These are phyloP conservation scores for Lucifuga dentata DNA, from an alignment of 2,113 vertebrate genomes.

Conservation along the genomic window DNA sequence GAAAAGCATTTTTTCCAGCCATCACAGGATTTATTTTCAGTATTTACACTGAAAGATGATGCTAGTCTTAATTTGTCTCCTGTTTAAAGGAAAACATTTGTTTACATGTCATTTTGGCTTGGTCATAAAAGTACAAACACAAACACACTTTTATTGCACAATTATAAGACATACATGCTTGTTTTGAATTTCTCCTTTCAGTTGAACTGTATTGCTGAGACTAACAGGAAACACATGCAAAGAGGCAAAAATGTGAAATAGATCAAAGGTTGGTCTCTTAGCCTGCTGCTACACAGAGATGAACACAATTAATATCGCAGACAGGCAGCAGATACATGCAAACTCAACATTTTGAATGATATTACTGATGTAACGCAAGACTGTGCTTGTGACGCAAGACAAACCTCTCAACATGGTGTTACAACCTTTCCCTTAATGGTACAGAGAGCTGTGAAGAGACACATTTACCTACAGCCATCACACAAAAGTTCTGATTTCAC, in stretches of 20 bases:
- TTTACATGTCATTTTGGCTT: not conserved
- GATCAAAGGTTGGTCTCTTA: constrained; percentile 32
- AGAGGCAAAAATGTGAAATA: not conserved
- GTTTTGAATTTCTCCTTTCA: not conserved
- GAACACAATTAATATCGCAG: not conserved
- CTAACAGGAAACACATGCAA: constrained; percentile 6
- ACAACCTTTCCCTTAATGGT: constrained; percentile 2
- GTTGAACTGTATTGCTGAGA: not conserved
- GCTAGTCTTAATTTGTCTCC: not conserved
- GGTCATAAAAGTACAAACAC: not conserved
- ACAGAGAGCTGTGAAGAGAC: constrained; percentile 4
- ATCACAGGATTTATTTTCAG: constrained; percentile 20
- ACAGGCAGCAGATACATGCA: not conserved
- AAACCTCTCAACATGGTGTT: not conserved
- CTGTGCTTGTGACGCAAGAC: not conserved
- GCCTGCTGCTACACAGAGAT: not conserved
- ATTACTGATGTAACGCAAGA: constrained; percentile 1
- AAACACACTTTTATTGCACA: constrained; percentile 1
- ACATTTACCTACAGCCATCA: constrained; percentile 31
- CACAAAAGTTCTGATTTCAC: constrained; percentile 15
- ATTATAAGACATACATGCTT: not conserved
- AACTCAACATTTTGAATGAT: not conserved
- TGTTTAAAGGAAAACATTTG: not conserved
- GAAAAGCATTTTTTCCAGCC: constrained; percentile 15
- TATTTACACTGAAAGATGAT: constrained; percentile 20